Evolutionary conservation across 2,888 invertebrate species (phyloP).

Genomic region (Xestia rhomboidea): DNA sequence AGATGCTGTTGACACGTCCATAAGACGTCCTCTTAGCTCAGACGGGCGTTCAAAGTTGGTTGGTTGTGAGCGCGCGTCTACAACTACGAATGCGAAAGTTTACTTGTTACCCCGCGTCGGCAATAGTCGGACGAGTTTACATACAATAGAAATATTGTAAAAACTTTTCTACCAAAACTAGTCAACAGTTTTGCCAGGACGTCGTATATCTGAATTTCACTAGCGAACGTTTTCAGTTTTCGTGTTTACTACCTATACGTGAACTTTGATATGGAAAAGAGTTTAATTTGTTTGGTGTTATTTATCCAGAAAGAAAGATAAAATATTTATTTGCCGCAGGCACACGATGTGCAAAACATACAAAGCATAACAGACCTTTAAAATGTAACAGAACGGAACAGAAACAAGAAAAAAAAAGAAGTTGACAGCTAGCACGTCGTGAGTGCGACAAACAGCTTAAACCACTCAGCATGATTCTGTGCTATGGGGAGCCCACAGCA

Average conservation of each 20-base stretch:
- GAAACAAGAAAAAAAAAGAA: no score
- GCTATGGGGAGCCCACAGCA: no score
- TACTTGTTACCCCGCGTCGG: conserved; percentile 66
- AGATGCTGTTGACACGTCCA: conserved; percentile 41
- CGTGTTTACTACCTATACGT: conserved; percentile 36
- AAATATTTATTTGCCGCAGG: no score
- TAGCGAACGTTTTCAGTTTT: conserved; percentile 34
- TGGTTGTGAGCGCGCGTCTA: conserved; percentile 40
- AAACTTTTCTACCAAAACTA: conserved; percentile 62
- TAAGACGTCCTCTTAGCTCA: conserved; percentile 48
- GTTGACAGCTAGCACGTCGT: no score
- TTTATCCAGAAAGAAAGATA: no score
- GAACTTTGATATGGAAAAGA: conserved; percentile 15
- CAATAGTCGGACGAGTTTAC: conserved; percentile 62
- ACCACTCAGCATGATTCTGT: no score
- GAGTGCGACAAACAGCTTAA: no score
- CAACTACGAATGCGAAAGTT: conserved; percentile 61
- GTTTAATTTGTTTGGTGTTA: not conserved
- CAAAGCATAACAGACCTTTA: no score
- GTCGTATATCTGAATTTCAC: conserved; percentile 46
- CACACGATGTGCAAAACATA: no score
- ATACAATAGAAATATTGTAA: conserved; percentile 68
- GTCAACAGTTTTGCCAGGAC: conserved; percentile 59
- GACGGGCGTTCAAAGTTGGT: conserved; percentile 52
- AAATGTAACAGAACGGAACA: no score